These are phyloP conservation scores for Calonectris borealis DNA, from an alignment of 2,113 vertebrate genomes.

Conservation along the genomic window DNA sequence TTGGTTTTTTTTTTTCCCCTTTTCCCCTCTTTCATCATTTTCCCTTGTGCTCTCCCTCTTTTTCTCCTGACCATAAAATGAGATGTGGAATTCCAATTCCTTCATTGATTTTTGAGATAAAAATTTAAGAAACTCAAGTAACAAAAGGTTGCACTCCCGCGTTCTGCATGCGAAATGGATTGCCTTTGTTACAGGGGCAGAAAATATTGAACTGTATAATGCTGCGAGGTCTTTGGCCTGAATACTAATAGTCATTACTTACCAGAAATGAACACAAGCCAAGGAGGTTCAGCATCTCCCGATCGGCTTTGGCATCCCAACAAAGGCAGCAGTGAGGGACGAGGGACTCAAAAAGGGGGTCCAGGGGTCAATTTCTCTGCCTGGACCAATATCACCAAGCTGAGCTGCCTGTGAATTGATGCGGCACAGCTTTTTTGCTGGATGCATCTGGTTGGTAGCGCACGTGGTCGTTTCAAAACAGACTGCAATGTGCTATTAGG, in stretches of 20 bases:
- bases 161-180: conserved; percentile 55
- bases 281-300: conserved; percentile 15
- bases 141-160: conserved; percentile 40
- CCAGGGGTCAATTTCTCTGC: background rate
- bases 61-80: conserved; percentile 34
- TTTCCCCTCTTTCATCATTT: background rate
- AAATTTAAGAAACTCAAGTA: conserved; percentile 63
- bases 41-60: background rate
- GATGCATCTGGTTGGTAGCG: background rate
- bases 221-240: conserved; percentile 35
- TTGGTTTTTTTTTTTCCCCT: background rate
- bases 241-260: conserved; percentile 61
- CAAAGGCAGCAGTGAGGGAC: background rate
- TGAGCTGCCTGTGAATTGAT: background rate
- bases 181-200: conserved; percentile 54
- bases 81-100: conserved; percentile 58
- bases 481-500: rapidly evolving
- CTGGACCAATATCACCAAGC: background rate
- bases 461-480: background rate
- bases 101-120: conserved; percentile 66
- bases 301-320: conserved; percentile 6
- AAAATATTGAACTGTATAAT: conserved; percentile 57
- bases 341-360: background rate
- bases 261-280: conserved; percentile 26
- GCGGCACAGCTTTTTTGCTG: background rate